Base-by-base conservation (phyloP, 23 tunicate species). In the Trididemnum nubilum region DNA sequence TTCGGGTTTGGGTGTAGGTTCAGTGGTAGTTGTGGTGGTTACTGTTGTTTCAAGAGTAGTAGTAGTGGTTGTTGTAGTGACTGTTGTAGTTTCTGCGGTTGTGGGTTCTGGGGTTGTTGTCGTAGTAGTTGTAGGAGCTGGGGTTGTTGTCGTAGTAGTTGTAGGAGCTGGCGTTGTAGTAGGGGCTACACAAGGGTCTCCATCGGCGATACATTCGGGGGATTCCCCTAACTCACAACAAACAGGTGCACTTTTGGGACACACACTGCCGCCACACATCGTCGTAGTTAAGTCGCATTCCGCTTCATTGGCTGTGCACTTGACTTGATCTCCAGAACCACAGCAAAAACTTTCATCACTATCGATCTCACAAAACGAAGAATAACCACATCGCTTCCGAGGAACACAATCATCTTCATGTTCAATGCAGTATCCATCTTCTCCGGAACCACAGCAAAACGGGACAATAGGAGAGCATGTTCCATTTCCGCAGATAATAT, bases 391-490 rank as follows among this genome's bases (percentile, higher is more conserved):
- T 37, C 58, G 37, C 5, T 15, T 73, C 39, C 78, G 27, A 2
- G 58, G 30, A 7, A 22, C 58, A 38, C 78, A 73, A 9, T 2
- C 33, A 22, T 19, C 32, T 2, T n/a, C 30, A 22, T 38, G 37
- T 37, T 37, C 33, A 3, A 34, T 38, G 78, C 78, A 73, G 58
- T 73, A 73, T 5, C 35, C 78, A 30, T 40, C 78, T 19, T 4
- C 9, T 12, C 78, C 78, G 24, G 28, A 9, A 2, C 78, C 78
- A 26, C 78, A 73, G 58, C 78, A 73, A 37, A 37, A 73, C 15
- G 78, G 78, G 18, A 15, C 2, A 2, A 2, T 5, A 3, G 28
- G 26, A 38, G 58, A 21, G 78, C 78, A 73, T 15, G 30, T 12
- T 9, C 58, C 58, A 73, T 9, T 38, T 21, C 78, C 78, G 32